phyloP scores from a whole-genome alignment of 2,888 invertebrate species.

The Lacanobia wlatinum region DNA sequence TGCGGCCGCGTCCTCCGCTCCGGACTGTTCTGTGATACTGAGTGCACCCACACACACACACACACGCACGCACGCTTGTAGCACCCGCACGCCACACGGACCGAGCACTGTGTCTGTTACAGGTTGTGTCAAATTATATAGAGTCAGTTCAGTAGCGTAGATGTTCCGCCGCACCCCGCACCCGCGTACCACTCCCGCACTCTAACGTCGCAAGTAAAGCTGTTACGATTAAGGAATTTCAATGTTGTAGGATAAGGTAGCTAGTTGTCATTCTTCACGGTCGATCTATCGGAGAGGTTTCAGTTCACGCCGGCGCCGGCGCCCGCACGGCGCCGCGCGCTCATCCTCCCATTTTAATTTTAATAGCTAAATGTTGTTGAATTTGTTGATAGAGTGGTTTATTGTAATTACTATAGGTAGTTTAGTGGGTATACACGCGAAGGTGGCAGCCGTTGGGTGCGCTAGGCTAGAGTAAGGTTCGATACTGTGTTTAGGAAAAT shows the following conservation, averaged over 20 bases:
- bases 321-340: conserved; percentile 67
- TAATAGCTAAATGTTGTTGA: conserved; percentile 91
- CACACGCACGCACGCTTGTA: conserved; percentile 31
- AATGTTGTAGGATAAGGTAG: conserved; percentile 86
- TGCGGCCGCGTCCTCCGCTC: conserved; percentile 37
- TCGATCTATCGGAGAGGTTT: conserved; percentile 60
- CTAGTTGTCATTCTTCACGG: conserved; percentile 80
- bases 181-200: conserved; percentile 63
- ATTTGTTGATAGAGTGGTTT: conserved; percentile 90
- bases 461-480: conserved; percentile 82
- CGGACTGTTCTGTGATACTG: conserved; percentile 65
- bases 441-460: conserved; percentile 84
- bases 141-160: conserved; percentile 63
- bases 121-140: conserved; percentile 72
- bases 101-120: conserved; percentile 63
- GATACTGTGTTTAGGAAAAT: conserved; percentile 86
- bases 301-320: conserved; percentile 60
- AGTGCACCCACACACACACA: conserved; percentile 30
- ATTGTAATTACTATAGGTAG: conserved; percentile 86
- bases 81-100: conserved; percentile 40
- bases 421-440: conserved; percentile 83
- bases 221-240: conserved; percentile 79
- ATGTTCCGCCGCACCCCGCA: conserved; percentile 23
- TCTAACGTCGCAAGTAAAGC: conserved; percentile 66
- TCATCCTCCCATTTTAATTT: conserved; percentile 84